Base-by-base conservation (phyloP, 2,888 invertebrate genomes). In the Nephrotoma appendiculata region DNA sequence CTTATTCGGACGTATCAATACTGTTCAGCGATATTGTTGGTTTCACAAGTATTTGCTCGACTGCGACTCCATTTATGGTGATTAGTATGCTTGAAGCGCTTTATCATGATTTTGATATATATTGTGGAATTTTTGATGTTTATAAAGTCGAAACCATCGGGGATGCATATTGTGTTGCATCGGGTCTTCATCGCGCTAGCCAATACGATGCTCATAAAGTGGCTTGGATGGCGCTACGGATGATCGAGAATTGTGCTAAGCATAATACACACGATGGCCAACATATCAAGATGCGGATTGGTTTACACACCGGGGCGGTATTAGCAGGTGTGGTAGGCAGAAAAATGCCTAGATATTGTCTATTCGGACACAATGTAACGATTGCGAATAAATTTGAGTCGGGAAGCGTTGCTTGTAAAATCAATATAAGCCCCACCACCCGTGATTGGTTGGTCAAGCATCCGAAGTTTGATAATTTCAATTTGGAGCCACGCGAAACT, bases 101-200 rank as follows among this genome's bases (percentile, higher is more conserved):
- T 86, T 98, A 98, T 92, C 97, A 97, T 90, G 96, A 97, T 89
- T 98, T 98, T 89, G 98, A 98, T 91, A 94, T 95, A 83, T 98
- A 95, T 91, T 98, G 98, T 90, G 98, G 97, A 88, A 95, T 96
- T 89, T 94, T 98, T 83, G 98, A 98, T 90, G 97, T 98, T 42
- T 98, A 98, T 91, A 98, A 98, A 95, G 98, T 98, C 89, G 98
- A 98, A 92, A 98, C 98, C 6, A 98, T 98, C 89, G 98, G 98
- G 0, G 98, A 98, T 90, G 98, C 98, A 0, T 98, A 98, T 89
- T 98, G 98, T 90, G 98, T 98, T 5, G 98, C 98, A 0, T 98
- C 98, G 87, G 98, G 98, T 0, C 92, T 98, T 6, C 98, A 98
- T 91, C 95, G 96, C 88, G 95, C 95, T 89, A 97, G 96, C 86